Evolutionary conservation across 2,113 vertebrate genomes (phyloP).

Genomic region (Corythoichthys intestinalis): DNA sequence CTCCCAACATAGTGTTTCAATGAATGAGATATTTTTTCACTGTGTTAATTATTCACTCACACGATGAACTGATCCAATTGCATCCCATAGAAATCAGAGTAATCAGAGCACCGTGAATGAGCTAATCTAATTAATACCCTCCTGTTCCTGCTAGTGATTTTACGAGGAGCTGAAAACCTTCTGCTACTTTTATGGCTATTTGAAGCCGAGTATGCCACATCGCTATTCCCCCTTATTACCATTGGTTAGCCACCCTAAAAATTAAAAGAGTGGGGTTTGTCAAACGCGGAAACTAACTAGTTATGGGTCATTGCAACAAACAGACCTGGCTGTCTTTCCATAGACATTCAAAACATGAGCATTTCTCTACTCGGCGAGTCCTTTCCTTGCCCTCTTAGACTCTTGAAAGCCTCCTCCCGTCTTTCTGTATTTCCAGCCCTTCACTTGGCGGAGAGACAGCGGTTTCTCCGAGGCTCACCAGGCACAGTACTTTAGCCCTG

Average conservation of each 20-base stretch:
- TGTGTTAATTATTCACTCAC: conserved; percentile 33
- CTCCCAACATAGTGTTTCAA: not conserved
- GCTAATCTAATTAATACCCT: conserved; percentile 73
- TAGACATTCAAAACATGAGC: conserved; percentile 38
- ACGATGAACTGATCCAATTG: conserved; percentile 58
- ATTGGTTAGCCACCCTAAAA: conserved; percentile 53
- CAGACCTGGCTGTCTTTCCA: conserved; percentile 37
- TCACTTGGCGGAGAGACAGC: conserved; percentile 63
- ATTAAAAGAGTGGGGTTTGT: conserved; percentile 46
- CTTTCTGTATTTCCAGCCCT: conserved; percentile 43
- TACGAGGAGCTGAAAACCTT: conserved; percentile 75
- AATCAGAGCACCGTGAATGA: conserved; percentile 69
- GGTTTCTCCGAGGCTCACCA: conserved; percentile 69
- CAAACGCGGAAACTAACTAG: conserved; percentile 27
- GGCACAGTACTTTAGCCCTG: conserved; percentile 70
- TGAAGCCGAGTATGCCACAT: conserved; percentile 64
- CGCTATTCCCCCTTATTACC: conserved; percentile 49
- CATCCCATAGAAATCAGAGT: conserved; percentile 60
- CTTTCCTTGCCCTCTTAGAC: conserved; percentile 35
- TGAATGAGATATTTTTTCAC: conserved; percentile 15
- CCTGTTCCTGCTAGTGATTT: conserved; percentile 68
- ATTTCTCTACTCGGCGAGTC: conserved; percentile 19
- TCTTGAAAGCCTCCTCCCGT: conserved; percentile 34
- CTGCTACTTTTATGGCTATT: conserved; percentile 72
- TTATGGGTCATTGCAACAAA: conserved; percentile 34